A percentile compares a stretch with the other conserved stretches of the same genome.
Conservation (phyloP, 2,113 vertebrate genomes). For the Prietella phreatophila region DNA sequence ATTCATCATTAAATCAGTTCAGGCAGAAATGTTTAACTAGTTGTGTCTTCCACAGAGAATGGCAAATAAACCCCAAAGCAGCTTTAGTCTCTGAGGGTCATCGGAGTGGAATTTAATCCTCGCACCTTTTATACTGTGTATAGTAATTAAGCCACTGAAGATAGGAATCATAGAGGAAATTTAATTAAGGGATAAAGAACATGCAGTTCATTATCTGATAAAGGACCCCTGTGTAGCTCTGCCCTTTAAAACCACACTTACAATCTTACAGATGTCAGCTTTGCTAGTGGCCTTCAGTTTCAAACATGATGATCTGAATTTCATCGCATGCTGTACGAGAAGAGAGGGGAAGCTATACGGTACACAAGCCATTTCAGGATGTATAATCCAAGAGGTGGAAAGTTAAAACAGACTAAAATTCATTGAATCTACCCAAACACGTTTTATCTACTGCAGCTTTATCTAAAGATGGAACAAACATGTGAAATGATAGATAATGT, state of each 20-base stretch:
- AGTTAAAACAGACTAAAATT: neutral
- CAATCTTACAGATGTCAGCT: neutral
- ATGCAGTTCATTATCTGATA: neutral
- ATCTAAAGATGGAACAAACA: neutral
- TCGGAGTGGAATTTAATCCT: neutral
- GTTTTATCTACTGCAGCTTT: neutral
- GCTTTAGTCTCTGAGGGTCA: neutral
- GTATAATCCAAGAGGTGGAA: neutral
- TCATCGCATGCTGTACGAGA: neutral
- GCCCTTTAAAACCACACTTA: neutral
- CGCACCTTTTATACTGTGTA: neutral
- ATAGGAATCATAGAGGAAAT: neutral
- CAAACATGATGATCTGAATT: neutral
- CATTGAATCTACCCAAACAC: neutral
- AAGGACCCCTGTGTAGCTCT: neutral
- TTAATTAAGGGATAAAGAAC: conserved; percentile 21
- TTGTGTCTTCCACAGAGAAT: neutral
- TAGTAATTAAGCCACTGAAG: conserved; percentile 7
- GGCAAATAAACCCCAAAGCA: neutral
- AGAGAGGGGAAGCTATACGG: neutral
- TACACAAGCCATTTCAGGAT: neutral
- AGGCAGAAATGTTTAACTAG: neutral
- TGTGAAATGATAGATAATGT: neutral
- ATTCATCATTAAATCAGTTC: neutral
- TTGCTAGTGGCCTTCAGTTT: neutral